Base-by-base conservation (phyloP, 64 coral and sea anemone species). In the Anthopleura sola region DNA sequence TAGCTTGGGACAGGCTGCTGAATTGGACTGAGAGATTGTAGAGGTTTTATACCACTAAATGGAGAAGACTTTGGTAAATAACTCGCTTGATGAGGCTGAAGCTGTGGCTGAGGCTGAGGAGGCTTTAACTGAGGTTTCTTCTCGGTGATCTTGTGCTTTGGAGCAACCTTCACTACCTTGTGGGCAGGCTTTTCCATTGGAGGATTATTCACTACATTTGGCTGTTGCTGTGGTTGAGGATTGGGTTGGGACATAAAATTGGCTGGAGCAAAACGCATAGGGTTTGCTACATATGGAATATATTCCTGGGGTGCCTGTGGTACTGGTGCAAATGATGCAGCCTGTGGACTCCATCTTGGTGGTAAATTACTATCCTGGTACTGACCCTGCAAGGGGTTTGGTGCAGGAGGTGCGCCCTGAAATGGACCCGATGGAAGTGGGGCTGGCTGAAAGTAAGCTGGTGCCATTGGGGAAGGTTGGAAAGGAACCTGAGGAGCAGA, bases 161-260 rank as follows among this genome's bases (percentile, higher is more conserved):
- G 28, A 71, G 66, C 66, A 71, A 71, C 28, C 24, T 71, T 71
- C 28, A 71, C 66, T 33, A 32, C 14, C 13, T 36, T 71, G 34
- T 71, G 66, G 16, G n/a, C 66, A 34, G 66, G 66, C 14, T 71
- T 71, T 34, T 15, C 3, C 29, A 71, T 71, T 62, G 24, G 19
- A 62, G 58, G 58, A 23, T 62, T 62, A 62, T 53, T 53, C 5
- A 71, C 9, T 7, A 28, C 1, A 32, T 15, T 71, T 71, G 66
- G 66, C 66, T 34, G 66, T 17, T 14, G 66, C 66, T 71, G 66
- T 34, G 66, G 66, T 71, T 71, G 66, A 71, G 28, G 66, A 71
- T 71, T 71, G 2, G 28, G 28, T 28, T 71, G 66, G 23, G 66
- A 20, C 11, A 71, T 32, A 20, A 14, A 6, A 37, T 48, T 47